Percentiles rank a stretch among this genome's conserved stretches.
Evolutionary conservation across 2,113 vertebrate genomes (phyloP).

Genomic region (human (Homo sapiens)): GRCh38 chr18:46754001-46754500

Average conservation of each 20-base stretch:
- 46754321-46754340: background rate
- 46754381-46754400: background rate
- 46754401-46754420: background rate
- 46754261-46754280: background rate
- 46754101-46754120: background rate
- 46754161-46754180: background rate
- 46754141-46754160: background rate
- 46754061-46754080: background rate
- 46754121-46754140: background rate
- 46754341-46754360: background rate
- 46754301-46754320: background rate
- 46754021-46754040: background rate
- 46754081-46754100: background rate
- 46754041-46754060: background rate
- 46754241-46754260: background rate
- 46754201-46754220: background rate
- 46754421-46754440: background rate
- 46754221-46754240: accelerated
- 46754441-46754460: background rate
- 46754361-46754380: background rate
- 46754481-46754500: background rate
- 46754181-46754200: background rate
- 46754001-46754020: background rate
- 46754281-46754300: background rate
- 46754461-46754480: background rate